A percentile compares a stretch with the other conserved stretches of the same genome.
phyloP scores from a whole-genome alignment of 2,797 vertebrate species.

The Nasua narica region DNA sequence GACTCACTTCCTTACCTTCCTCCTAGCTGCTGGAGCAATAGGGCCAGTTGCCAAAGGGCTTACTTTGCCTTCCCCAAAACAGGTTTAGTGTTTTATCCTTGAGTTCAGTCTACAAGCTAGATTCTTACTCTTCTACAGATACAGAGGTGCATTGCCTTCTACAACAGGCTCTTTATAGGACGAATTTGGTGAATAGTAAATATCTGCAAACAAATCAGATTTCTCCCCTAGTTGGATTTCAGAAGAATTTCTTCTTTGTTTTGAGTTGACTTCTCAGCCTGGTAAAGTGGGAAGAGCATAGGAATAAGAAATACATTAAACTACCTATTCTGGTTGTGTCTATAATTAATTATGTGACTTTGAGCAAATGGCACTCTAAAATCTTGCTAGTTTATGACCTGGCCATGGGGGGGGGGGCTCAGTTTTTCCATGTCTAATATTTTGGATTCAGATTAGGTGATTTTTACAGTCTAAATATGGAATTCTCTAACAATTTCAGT shows the following conservation, averaged over 20 bases:
- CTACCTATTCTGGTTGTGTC: neutral
- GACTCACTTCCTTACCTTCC: slow-evolving; percentile 2
- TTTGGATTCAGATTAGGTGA: neutral
- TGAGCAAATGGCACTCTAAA: neutral
- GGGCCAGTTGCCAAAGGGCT: neutral
- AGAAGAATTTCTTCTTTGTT: neutral
- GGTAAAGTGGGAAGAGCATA: neutral
- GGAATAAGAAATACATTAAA: neutral
- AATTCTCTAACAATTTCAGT: neutral
- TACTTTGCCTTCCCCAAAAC: neutral
- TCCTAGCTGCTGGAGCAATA: neutral
- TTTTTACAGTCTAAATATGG: neutral
- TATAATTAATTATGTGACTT: neutral
- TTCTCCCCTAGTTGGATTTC: neutral
- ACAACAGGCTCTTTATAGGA: neutral
- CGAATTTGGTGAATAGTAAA: neutral
- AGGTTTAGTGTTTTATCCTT: neutral
- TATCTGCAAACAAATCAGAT: neutral
- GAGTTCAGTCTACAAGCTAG: neutral
- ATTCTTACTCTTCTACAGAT: neutral
- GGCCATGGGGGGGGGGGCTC: neutral
- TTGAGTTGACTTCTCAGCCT: neutral
- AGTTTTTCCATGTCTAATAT: neutral
- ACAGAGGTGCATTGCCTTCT: neutral
- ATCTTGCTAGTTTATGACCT: neutral